A percentile compares a stretch with the other conserved stretches of the same genome.
These are phyloP conservation scores for Rhinophrynus dorsalis DNA, from an alignment of 2,797 vertebrate species.

Conservation along the genomic window DNA sequence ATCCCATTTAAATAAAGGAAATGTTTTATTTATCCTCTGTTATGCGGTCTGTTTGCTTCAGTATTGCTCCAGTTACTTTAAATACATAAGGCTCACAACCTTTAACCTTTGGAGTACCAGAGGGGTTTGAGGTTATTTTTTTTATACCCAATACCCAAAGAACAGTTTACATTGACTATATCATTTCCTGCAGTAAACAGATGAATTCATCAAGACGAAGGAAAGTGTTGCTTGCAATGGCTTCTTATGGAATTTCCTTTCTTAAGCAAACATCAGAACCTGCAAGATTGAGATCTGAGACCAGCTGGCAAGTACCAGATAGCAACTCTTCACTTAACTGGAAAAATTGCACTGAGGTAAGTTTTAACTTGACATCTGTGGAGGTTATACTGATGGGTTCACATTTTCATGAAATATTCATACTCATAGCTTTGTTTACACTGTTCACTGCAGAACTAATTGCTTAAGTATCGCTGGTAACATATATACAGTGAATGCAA, in stretches of 20 bases:
- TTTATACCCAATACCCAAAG: too few species aligned
- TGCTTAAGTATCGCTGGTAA: conserved; percentile 13
- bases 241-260: conserved; percentile 13
- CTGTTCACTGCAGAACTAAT: conserved; percentile 22
- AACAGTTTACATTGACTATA: too few species aligned
- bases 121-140: too few species aligned
- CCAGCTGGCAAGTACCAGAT: conserved; percentile 32
- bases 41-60: too few species aligned
- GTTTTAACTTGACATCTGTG: conserved; percentile 42
- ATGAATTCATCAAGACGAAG: too few species aligned
- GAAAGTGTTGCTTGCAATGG: too few species aligned
- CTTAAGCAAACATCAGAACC: conserved; percentile 18
- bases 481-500: conserved; percentile 9
- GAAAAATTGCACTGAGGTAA: conserved; percentile 37
- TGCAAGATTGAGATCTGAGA: conserved; percentile 46
- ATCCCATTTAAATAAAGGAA: too few species aligned
- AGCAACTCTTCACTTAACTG: conserved; percentile 42
- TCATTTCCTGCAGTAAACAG: too few species aligned
- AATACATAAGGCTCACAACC: too few species aligned
- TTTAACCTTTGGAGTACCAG: too few species aligned
- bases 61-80: too few species aligned
- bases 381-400: conserved; percentile 45
- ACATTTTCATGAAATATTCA: conserved; percentile 50
- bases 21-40: too few species aligned
- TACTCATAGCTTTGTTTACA: conserved; percentile 40